These are phyloP conservation scores for Drosophila eugracilis DNA, from an alignment of 1,140 invertebrate species.

Conservation along the genomic window DNA sequence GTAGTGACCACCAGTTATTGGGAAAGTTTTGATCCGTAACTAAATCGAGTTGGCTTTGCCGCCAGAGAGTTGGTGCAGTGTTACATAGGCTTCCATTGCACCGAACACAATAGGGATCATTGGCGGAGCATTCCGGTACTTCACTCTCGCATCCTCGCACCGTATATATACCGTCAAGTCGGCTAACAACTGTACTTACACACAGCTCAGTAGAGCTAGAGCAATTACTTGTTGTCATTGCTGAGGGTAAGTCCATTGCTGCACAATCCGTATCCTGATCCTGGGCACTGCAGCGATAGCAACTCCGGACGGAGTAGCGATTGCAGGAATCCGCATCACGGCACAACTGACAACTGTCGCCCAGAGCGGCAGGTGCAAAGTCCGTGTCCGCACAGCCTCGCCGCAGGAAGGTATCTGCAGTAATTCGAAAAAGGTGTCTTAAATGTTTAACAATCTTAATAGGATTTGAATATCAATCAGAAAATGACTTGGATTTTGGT, in stretches of 20 bases:
- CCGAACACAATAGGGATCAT: constrained; percentile 75
- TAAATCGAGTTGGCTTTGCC: constrained; percentile 6
- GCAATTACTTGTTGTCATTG: constrained; percentile 58
- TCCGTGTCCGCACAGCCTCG: constrained; percentile 66
- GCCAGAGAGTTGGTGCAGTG: constrained; percentile 56
- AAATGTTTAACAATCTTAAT: neutral
- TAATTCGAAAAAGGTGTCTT: neutral
- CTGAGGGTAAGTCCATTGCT: constrained; percentile 28
- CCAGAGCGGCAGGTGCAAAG: constrained; percentile 4
- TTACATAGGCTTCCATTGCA: constrained; percentile 79
- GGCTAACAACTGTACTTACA: constrained; percentile 68
- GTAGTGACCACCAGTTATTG: constrained; percentile 13
- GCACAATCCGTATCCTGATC: constrained; percentile 59
- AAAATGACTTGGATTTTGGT: too few species aligned
- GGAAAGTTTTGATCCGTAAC: neutral
- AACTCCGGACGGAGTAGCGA: constrained; percentile 61
- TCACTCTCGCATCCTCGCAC: constrained; percentile 65
- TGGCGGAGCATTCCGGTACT: constrained; percentile 69
- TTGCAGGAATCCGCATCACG: constrained; percentile 65
- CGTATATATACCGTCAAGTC: constrained; percentile 62
- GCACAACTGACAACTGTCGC: constrained; percentile 69
- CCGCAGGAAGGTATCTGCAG: constrained; percentile 53
- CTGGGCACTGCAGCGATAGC: constrained; percentile 71
- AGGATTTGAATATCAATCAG: too few species aligned
- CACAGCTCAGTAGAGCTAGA: constrained; percentile 56